phyloP scores from a whole-genome alignment of 2,113 vertebrate species.

The Piprites chloris region DNA sequence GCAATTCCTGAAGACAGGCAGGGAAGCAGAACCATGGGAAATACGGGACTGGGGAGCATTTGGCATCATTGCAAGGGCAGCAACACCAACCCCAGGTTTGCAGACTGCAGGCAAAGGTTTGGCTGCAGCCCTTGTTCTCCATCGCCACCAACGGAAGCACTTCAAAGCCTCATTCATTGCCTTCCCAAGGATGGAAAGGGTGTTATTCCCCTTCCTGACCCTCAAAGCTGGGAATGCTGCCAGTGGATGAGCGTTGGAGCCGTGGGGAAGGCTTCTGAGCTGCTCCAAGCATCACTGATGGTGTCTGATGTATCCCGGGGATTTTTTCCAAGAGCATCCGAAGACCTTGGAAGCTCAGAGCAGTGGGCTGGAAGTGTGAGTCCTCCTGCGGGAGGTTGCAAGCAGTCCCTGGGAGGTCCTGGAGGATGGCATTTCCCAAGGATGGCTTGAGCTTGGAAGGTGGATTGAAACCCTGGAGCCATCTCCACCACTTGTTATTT shows the following conservation, averaged over 20 bases:
- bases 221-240: too few relatives aligned
- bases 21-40: background rate
- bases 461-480: background rate
- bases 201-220: background rate
- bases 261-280: too few relatives aligned
- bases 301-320: too few relatives aligned
- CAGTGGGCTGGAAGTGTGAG: background rate
- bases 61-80: background rate
- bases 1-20: background rate
- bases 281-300: too few relatives aligned
- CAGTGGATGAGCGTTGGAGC: too few relatives aligned
- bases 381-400: rapidly evolving
- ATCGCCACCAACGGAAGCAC: background rate
- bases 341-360: background rate
- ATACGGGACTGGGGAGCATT: background rate
- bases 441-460: background rate
- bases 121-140: constrained; percentile 7
- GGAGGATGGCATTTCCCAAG: background rate
- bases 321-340: background rate
- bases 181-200: background rate
- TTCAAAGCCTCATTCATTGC: background rate
- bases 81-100: background rate
- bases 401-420: background rate
- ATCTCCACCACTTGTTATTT: background rate
- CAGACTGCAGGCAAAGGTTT: background rate